Percentiles rank a stretch among this genome's conserved stretches.
phyloP scores from a whole-genome alignment of 2,113 vertebrate genomes.

The Hippoglossus stenolepis region DNA sequence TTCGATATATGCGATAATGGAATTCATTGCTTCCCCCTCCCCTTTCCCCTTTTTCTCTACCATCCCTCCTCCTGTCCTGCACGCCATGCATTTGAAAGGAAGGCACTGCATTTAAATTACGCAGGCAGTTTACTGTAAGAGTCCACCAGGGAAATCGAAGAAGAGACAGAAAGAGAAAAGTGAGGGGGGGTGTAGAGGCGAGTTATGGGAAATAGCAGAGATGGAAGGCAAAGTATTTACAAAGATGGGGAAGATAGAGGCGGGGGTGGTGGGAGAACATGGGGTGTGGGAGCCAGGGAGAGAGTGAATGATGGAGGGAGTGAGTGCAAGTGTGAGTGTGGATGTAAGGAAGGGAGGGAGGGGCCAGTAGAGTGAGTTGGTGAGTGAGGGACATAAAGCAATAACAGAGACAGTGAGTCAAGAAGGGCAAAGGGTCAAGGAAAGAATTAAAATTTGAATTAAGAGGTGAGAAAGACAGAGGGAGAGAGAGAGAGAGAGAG shows the following conservation, averaged over 20 bases:
- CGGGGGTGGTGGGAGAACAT: constrained; percentile 36
- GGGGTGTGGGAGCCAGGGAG: neutral
- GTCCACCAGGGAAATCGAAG: constrained; percentile 78
- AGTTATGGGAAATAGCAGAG: constrained; percentile 70
- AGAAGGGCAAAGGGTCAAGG: constrained; percentile 32
- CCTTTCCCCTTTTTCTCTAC: constrained; percentile 27
- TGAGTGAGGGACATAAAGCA: constrained; percentile 2
- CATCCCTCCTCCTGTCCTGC: constrained; percentile 42
- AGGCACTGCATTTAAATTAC: constrained; percentile 80
- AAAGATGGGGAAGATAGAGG: constrained; percentile 61
- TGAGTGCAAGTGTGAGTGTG: neutral
- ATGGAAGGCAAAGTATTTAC: constrained; percentile 50
- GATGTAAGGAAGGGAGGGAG: neutral
- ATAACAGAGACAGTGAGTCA: constrained; percentile 15
- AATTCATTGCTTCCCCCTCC: constrained; percentile 70
- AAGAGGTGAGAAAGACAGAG: constrained; percentile 16
- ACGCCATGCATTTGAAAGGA: constrained; percentile 68
- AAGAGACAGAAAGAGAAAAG: constrained; percentile 51
- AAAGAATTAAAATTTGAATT: constrained; percentile 38
- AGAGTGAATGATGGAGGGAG: neutral
- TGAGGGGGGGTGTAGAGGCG: constrained; percentile 17
- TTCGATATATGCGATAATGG: constrained; percentile 71
- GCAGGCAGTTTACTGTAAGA: constrained; percentile 80
- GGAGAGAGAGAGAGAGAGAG: constrained; percentile 12
- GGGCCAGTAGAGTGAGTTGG: neutral